Base-by-base conservation (phyloP, 1,140 invertebrate species). In the Drosophila arawakana region DNA sequence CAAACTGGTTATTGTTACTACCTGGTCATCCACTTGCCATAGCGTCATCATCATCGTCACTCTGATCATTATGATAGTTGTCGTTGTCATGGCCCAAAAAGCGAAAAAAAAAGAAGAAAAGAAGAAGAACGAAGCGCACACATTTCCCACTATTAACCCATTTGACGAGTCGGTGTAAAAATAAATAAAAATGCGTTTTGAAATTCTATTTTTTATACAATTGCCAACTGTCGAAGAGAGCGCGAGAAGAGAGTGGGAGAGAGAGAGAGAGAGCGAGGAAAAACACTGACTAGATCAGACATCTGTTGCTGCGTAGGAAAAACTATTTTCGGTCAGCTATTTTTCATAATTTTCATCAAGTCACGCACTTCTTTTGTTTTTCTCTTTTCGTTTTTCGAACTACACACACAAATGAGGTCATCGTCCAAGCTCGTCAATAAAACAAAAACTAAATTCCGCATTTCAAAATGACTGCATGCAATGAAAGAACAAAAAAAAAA, bases 71-170 rank as follows among this genome's bases (percentile, higher is more conserved):
- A 37, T 7, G 11, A n/a, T 43, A 11, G n/a, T 37, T 8, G 21
- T 18, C 30, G 35, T 46, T 50, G 65, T 62, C 66, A 70, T 71
- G 68, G 68, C 61, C 73, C 47, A 65, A 76, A 74, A 34, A 54
- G 7, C 30, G 10, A 18, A 44, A 9, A 37, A 15, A 34, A n/a
- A n/a, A n/a, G n/a, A n/a, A n/a, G 10, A 18, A 44, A 9, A 37
- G 11, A 34, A 39, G 8, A 49, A 35, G 52, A 55, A n/a, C 21
- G 2, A 43, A 21, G 34, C 34, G 30, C 25, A 75, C 54, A 72
- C 78, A 86, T 79, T 82, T 86, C 76, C 82, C 82, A 82, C 82
- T 82, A 80, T 86, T 86, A 86, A 86, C 83, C 82, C 83, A 86
- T 82, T 86, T 85, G 70, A 81, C 73, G 73, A 67, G 71, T 67